These are phyloP conservation scores for Pangasius krempfi DNA, from an alignment of 2,797 vertebrate species.

Conservation along the genomic window DNA sequence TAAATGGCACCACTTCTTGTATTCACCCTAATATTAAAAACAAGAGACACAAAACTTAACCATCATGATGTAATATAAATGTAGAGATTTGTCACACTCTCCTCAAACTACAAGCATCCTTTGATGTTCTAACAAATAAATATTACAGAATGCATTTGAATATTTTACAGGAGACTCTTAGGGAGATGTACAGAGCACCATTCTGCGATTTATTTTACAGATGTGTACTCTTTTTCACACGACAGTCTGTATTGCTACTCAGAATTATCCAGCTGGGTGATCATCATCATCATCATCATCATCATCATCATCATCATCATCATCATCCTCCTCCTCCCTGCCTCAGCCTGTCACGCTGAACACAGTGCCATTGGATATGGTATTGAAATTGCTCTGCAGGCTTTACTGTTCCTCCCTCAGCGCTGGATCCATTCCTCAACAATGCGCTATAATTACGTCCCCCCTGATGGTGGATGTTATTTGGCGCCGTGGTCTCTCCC, in stretches of 20 bases:
- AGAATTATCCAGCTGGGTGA: background rate
- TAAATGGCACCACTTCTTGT: background rate
- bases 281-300: background rate
- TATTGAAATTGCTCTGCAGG: constrained; percentile 30
- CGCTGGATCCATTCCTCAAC: constrained; percentile 32
- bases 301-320: background rate
- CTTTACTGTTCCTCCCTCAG: constrained; percentile 40
- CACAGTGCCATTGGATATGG: constrained; percentile 35
- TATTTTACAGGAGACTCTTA: background rate
- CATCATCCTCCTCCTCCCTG: background rate
- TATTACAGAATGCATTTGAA: background rate
- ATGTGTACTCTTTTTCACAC: background rate
- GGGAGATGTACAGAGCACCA: background rate
- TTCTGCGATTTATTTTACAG: background rate
- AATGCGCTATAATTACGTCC: constrained; percentile 43
- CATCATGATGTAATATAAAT: background rate
- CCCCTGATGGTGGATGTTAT: constrained; percentile 43
- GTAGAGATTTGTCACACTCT: background rate
- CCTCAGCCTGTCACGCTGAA: constrained; percentile 40
- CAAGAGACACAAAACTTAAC: background rate
- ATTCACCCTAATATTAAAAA: background rate
- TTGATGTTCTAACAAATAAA: background rate
- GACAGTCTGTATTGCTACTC: background rate
- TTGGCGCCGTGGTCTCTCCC: constrained; percentile 33
- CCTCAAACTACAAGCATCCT: background rate